A percentile compares a stretch with the other conserved stretches of the same genome.
Evolutionary conservation across 2,113 vertebrate genomes (phyloP).

Genomic region (Scomber japonicus): DNA sequence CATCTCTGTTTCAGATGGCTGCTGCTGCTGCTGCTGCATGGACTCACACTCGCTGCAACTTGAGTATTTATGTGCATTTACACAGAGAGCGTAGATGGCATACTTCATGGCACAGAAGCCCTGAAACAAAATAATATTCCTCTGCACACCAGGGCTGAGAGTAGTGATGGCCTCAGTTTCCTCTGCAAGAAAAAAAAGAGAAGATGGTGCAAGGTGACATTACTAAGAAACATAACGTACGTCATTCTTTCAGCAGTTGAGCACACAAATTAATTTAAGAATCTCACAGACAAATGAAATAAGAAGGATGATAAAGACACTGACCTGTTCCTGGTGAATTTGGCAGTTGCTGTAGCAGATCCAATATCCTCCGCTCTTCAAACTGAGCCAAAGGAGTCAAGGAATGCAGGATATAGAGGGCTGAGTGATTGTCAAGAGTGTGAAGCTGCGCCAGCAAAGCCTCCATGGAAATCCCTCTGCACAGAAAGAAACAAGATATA

Average conservation of each 20-base stretch:
- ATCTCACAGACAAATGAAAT: no score
- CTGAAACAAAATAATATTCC: slow-evolving; percentile 89
- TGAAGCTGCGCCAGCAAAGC: slow-evolving; percentile 90
- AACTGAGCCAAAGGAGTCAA: slow-evolving; percentile 90
- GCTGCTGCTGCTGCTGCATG: slow-evolving; percentile 36
- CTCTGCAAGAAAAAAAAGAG: slow-evolving; percentile 50
- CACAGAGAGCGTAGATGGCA: slow-evolving; percentile 93
- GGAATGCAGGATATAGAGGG: slow-evolving; percentile 92
- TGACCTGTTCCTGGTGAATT: slow-evolving; percentile 55
- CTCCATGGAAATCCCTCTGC: slow-evolving; percentile 85
- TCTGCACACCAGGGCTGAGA: slow-evolving; percentile 77
- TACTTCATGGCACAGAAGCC: slow-evolving; percentile 98
- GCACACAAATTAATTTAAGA: neutral
- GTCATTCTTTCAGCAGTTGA: neutral
- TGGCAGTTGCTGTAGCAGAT: slow-evolving; percentile 89
- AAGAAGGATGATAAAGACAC: neutral
- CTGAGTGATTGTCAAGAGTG: slow-evolving; percentile 92
- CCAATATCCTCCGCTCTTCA: slow-evolving; percentile 90
- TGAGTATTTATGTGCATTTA: slow-evolving; percentile 86
- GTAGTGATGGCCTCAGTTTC: slow-evolving; percentile 39
- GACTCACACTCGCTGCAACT: slow-evolving; percentile 81
- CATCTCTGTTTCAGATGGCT: slow-evolving; percentile 37
- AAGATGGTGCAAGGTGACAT: neutral
- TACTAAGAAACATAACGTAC: neutral
- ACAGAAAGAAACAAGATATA: slow-evolving; percentile 1